These are phyloP conservation scores for Xanthorhoe spadicearia DNA, from an alignment of 2,888 invertebrate genomes.

Conservation along the genomic window DNA sequence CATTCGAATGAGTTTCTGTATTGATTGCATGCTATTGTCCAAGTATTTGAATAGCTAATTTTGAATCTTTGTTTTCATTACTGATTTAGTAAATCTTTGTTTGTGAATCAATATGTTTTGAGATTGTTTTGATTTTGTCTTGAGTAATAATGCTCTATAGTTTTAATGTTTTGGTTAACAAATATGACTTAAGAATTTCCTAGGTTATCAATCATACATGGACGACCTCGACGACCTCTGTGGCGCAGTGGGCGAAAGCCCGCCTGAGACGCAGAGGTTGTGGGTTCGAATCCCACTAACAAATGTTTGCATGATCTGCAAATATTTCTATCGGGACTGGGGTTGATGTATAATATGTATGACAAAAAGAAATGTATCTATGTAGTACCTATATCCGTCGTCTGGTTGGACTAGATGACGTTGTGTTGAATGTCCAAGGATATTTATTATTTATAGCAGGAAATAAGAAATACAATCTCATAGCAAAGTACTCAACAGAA, in stretches of 20 bases:
- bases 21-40: slow-evolving; percentile 22
- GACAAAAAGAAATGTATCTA: too few relatives aligned
- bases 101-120: background rate
- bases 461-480: slow-evolving; percentile 1
- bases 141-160: background rate
- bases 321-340: too few relatives aligned
- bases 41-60: slow-evolving; percentile 30
- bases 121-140: background rate
- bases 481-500: slow-evolving; percentile 11
- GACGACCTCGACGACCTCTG: too few relatives aligned
- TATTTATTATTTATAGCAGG: too few relatives aligned
- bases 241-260: too few relatives aligned
- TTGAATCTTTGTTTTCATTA: slow-evolving; percentile 22
- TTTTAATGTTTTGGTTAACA: background rate
- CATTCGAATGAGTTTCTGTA: slow-evolving; percentile 12
- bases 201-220: background rate
- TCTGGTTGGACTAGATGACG: too few relatives aligned
- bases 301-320: too few relatives aligned
- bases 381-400: too few relatives aligned
- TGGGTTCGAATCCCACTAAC: too few relatives aligned
- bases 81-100: slow-evolving; percentile 17
- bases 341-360: too few relatives aligned
- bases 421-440: too few relatives aligned
- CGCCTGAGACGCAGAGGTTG: too few relatives aligned
- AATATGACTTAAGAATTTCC: background rate